Conservation (phyloP, 2,113 vertebrate species). For the Mola mola region DNA sequence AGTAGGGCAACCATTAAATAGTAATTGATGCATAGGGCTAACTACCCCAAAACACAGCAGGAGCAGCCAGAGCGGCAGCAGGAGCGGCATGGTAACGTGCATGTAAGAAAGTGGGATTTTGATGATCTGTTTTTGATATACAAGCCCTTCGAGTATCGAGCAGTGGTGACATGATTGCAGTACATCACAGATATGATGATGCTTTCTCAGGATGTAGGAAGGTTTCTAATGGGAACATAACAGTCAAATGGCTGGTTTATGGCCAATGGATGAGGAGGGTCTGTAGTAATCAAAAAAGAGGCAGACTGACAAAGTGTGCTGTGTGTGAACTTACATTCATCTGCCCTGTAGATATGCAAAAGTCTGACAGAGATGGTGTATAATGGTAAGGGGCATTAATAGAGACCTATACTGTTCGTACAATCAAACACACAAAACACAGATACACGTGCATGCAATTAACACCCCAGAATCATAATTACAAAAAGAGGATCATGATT, state of each 20-base stretch:
- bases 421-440: neutral
- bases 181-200: conserved; percentile 33
- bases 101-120: conserved; percentile 45
- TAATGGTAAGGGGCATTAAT: neutral
- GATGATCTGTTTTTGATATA: conserved; percentile 64
- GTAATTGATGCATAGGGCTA: conserved; percentile 27
- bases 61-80: no score
- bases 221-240: conserved; percentile 29
- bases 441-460: conserved; percentile 9
- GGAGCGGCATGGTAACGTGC: neutral
- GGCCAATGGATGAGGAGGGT: conserved; percentile 7
- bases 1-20: neutral
- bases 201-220: conserved; percentile 27
- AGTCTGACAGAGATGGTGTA: neutral
- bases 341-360: neutral
- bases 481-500: conserved; percentile 33
- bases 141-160: conserved; percentile 45
- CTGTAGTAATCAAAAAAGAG: neutral
- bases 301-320: neutral
- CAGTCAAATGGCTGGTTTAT: conserved; percentile 22
- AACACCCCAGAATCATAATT: conserved; percentile 45
- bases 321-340: conserved; percentile 10
- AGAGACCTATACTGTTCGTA: neutral
- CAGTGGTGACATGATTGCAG: conserved; percentile 28
- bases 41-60: conserved; percentile 1